Evolutionary conservation across 30 jellyfish, hydroid and myxozoan species (phyloP).

Genomic region (Chrysaora quinquecirrha): DNA sequence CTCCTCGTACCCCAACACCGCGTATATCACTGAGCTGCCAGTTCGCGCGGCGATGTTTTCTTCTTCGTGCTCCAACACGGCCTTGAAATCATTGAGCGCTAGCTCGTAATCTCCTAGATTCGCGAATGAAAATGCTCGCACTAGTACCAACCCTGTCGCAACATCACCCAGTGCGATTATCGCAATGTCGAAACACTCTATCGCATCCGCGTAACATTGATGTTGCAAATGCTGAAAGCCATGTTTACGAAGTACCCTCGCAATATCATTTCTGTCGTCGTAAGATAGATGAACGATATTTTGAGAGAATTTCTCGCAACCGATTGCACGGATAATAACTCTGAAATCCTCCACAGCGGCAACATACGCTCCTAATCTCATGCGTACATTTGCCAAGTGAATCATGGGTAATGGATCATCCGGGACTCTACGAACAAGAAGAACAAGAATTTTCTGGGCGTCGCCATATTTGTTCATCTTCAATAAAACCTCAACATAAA

Average conservation of each 20-base stretch:
- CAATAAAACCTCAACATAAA: slow-evolving; percentile 36
- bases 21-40: slow-evolving; percentile 74
- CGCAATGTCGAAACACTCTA: slow-evolving; percentile 81
- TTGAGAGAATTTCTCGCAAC: slow-evolving; percentile 56
- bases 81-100: slow-evolving; percentile 69
- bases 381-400: slow-evolving; percentile 79
- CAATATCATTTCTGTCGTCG: slow-evolving; percentile 82
- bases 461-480: slow-evolving; percentile 35
- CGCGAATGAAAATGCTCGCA: slow-evolving; percentile 78
- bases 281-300: slow-evolving; percentile 40
- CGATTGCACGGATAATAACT: slow-evolving; percentile 50
- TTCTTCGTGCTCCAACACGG: slow-evolving; percentile 60
- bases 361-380: slow-evolving; percentile 87
- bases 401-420: slow-evolving; percentile 79
- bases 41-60: slow-evolving; percentile 65
- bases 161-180: slow-evolving; percentile 67
- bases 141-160: slow-evolving; percentile 80
- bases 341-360: slow-evolving; percentile 92
- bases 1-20: slow-evolving; percentile 68
- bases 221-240: slow-evolving; percentile 68
- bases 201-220: slow-evolving; percentile 69
- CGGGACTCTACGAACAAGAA: slow-evolving; percentile 56
- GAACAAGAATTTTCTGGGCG: slow-evolving; percentile 81
- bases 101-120: slow-evolving; percentile 71
- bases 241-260: slow-evolving; percentile 88